A percentile compares a stretch with the other conserved stretches of the same genome.
phyloP scores from a whole-genome alignment of 2,888 invertebrate species.

The Agrochola lota region DNA sequence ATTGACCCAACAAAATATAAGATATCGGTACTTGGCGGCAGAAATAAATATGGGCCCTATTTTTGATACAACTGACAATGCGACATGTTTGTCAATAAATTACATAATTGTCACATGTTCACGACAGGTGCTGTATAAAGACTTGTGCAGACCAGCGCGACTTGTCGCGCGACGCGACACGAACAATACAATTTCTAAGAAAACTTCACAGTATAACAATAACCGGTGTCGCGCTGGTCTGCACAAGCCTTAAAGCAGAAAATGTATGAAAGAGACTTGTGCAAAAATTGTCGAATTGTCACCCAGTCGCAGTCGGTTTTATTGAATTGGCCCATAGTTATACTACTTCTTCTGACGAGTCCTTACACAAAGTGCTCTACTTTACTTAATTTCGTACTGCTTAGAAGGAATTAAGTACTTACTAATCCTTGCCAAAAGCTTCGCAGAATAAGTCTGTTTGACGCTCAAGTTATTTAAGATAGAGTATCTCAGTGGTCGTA shows the following conservation, averaged over 20 bases:
- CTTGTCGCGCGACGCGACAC: no score
- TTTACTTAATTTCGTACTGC: neutral
- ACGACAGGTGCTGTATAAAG: no score
- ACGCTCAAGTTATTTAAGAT: neutral
- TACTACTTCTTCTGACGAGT: neutral
- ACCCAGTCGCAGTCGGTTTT: neutral
- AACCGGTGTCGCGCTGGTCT: no score
- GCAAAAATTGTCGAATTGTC: neutral
- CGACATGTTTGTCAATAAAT: neutral
- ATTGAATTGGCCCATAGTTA: neutral
- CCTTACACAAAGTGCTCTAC: neutral
- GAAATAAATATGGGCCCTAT: neutral
- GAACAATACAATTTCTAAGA: no score
- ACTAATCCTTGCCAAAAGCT: neutral
- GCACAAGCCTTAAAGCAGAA: no score
- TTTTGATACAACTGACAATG: no score
- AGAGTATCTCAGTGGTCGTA: neutral
- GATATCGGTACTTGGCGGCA: neutral
- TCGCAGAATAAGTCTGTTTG: neutral
- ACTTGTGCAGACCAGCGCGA: no score
- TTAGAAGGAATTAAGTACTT: slow-evolving; percentile 5
- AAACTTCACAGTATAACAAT: no score
- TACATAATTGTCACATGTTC: no score
- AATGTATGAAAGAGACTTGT: neutral
- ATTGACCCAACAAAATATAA: neutral